A percentile compares a stretch with the other conserved stretches of the same genome.
These are phyloP conservation scores for Philantomba maxwellii DNA, from an alignment of 2,113 vertebrate genomes.

Conservation along the genomic window DNA sequence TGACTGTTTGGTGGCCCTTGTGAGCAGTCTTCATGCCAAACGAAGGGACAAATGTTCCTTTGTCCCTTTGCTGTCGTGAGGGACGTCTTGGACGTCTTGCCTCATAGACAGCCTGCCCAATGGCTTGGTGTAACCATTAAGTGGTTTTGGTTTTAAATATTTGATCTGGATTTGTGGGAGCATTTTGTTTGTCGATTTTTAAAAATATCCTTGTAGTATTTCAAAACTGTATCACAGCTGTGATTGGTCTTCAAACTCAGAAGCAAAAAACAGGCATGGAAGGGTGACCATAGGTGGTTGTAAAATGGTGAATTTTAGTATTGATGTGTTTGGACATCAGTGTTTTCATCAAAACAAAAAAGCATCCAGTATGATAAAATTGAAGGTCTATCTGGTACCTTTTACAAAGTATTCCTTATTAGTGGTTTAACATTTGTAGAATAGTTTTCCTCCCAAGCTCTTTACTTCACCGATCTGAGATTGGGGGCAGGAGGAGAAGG, in stretches of 20 bases:
- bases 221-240: neutral
- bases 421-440: neutral
- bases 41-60: neutral
- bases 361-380: neutral
- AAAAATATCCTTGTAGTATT: neutral
- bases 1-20: neutral
- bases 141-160: slow-evolving; percentile 24
- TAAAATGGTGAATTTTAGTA: neutral
- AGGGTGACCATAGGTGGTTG: neutral
- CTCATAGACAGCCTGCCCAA: neutral
- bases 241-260: neutral
- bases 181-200: neutral
- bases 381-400: neutral
- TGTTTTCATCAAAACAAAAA: neutral
- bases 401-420: neutral
- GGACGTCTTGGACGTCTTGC: neutral
- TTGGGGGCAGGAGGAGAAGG: neutral
- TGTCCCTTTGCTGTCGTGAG: neutral
- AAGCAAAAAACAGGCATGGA: neutral
- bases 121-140: neutral
- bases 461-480: neutral
- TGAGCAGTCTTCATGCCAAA: neutral
- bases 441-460: neutral
- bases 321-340: neutral
- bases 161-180: neutral